Evolutionary conservation across 2,797 vertebrate genomes (phyloP), one percentile per base, ranked within the genome.

Genomic region (Cossypha polioptera): DNA sequence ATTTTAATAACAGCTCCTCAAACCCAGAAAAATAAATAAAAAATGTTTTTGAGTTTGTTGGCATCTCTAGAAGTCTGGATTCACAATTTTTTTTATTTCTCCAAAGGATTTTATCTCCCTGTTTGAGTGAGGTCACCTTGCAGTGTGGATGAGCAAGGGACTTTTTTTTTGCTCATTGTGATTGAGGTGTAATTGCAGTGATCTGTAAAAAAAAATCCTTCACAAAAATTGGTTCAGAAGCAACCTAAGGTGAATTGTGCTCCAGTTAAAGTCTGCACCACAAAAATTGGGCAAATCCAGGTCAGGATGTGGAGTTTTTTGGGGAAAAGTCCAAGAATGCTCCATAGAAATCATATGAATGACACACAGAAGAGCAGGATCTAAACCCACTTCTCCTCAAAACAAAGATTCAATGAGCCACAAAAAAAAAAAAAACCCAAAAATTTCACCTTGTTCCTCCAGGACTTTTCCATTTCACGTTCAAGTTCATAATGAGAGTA

Each of bases 361-460:
- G n/a, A 57, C 24, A 63, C 50, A 50, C 24, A 40, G 26, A 74
- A 11, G 3, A 63, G 53, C 58, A 50, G 31, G 57, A n/a, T 65
- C 50, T 47, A 48, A 86, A 51, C 35, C 54, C 57, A 86, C 31
- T n/a, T 50, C 81, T 74, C 42, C 36, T 43, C 10, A 43, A 74
- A 90, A 4, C 7, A 16, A 12, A n/a, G 26, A 45, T 12, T 78
- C 26, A 11, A 2, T 2, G 29, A 82, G 1, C 20, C 61, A 54
- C 5, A 0, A 50, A 45, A 20, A 17, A 5, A 38, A 38, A 13
- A 38, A 38, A 38, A 24, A 19, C n/a, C n/a, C n/a, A n/a, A n/a
- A 20, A 14, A 50, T 1, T 3, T 10, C 14, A 40, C 3, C 0
- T 1, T 3, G 7, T 48, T 10, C 45, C 86, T 47, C 28, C 38